Conservation (phyloP, 2,797 vertebrate species). For the Enteromius unitaeniatus region DNA sequence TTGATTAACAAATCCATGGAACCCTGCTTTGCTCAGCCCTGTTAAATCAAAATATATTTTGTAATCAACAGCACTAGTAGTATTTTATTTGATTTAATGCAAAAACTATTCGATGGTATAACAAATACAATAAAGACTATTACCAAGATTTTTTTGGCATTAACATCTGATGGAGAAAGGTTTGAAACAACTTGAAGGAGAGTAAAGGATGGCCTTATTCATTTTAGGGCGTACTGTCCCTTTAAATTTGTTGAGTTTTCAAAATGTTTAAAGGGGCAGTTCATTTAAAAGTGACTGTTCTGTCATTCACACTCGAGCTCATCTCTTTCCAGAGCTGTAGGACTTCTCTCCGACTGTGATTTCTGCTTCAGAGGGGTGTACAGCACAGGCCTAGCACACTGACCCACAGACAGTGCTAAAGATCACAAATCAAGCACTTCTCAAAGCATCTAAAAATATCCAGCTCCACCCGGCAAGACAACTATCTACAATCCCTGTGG, state of each 20-base stretch:
- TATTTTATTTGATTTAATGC: too few relatives aligned
- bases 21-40: too few relatives aligned
- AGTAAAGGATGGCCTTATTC: neutral
- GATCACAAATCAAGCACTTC: neutral
- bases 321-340: neutral
- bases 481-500: neutral
- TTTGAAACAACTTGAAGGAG: neutral
- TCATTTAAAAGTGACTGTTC: neutral
- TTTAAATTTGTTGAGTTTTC: neutral
- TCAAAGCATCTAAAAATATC: neutral
- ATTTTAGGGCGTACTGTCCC: neutral
- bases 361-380: too few relatives aligned
- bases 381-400: too few relatives aligned
- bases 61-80: neutral
- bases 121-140: too few relatives aligned
- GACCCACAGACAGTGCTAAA: neutral
- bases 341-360: neutral
- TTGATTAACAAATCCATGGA: neutral
- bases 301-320: neutral
- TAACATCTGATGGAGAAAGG: neutral
- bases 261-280: neutral
- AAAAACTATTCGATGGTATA: too few relatives aligned
- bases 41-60: too few relatives aligned
- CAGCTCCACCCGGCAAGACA: neutral
- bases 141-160: too few relatives aligned